phyloP scores from a whole-genome alignment of 1,140 invertebrate species.

The Heliconius himera region DNA sequence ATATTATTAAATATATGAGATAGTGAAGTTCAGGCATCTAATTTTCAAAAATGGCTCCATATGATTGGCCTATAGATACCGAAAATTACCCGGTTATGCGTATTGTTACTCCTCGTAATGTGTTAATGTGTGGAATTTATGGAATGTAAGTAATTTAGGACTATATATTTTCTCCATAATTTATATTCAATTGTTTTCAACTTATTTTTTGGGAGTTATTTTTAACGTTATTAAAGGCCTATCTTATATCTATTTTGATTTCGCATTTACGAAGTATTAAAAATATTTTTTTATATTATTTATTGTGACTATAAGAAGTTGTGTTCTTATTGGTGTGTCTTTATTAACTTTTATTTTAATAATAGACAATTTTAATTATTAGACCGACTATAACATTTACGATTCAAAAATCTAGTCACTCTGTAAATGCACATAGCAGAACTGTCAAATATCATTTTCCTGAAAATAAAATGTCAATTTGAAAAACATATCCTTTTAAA shows the following conservation, averaged over 20 bases:
- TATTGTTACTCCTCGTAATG: constrained; percentile 69
- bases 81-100: constrained; percentile 72
- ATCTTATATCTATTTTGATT: constrained; percentile 15
- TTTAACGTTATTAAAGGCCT: background rate
- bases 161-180: background rate
- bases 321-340: background rate
- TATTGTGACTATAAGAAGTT: background rate
- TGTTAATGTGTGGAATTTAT: constrained; percentile 64
- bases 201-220: background rate
- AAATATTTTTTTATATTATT: background rate
- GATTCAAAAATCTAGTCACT: background rate
- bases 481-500: constrained; percentile 24
- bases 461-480: constrained; percentile 30
- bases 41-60: constrained; percentile 56
- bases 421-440: constrained; percentile 16
- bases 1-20: background rate
- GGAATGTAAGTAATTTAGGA: constrained; percentile 65
- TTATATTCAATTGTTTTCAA: background rate
- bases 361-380: background rate
- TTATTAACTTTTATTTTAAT: background rate
- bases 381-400: background rate
- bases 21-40: background rate
- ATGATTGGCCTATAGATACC: constrained; percentile 69
- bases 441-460: constrained; percentile 2
- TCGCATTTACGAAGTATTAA: background rate